These are phyloP conservation scores for Tineola bisselliella DNA, from an alignment of 2,888 invertebrate species.

Conservation along the genomic window DNA sequence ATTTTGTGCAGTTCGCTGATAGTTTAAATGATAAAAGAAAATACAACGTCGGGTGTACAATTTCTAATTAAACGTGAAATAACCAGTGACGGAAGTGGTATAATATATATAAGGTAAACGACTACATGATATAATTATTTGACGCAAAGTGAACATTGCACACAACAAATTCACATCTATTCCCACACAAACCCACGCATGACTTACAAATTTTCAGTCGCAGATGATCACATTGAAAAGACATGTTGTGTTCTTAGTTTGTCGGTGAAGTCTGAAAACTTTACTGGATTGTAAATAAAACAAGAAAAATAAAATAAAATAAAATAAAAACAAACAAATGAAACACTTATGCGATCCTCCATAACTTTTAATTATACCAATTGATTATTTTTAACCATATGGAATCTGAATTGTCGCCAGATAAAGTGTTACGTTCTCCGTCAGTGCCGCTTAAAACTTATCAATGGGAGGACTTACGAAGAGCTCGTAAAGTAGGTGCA, in stretches of 20 bases:
- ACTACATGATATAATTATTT: constrained; percentile 49
- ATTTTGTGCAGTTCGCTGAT: constrained; percentile 58
- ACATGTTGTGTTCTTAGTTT: constrained; percentile 64
- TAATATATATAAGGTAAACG: constrained; percentile 54
- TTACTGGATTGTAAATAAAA: constrained; percentile 37
- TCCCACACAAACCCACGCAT: constrained; percentile 65
- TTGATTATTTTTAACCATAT: constrained; percentile 44
- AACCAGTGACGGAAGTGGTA: constrained; percentile 24
- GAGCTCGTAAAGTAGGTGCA: constrained; percentile 75
- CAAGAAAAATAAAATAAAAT: constrained; percentile 17
- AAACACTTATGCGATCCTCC: constrained; percentile 23
- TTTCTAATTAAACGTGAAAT: background rate
- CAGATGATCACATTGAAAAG: constrained; percentile 55
- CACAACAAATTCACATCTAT: constrained; percentile 64
- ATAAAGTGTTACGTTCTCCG: constrained; percentile 62
- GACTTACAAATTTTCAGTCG: constrained; percentile 59
- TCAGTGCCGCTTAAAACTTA: constrained; percentile 80
- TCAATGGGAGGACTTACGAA: constrained; percentile 81
- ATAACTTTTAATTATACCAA: constrained; percentile 22
- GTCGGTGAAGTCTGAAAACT: constrained; percentile 44
- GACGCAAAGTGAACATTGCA: constrained; percentile 50
- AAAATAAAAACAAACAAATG: background rate
- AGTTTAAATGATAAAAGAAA: constrained; percentile 33
- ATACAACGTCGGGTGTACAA: constrained; percentile 28
- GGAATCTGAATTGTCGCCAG: constrained; percentile 67